A percentile compares a stretch with the other conserved stretches of the same genome.
These are phyloP conservation scores for Pristionchus fissidentatus DNA, from an alignment of 2,888 invertebrate species.

Conservation along the genomic window DNA sequence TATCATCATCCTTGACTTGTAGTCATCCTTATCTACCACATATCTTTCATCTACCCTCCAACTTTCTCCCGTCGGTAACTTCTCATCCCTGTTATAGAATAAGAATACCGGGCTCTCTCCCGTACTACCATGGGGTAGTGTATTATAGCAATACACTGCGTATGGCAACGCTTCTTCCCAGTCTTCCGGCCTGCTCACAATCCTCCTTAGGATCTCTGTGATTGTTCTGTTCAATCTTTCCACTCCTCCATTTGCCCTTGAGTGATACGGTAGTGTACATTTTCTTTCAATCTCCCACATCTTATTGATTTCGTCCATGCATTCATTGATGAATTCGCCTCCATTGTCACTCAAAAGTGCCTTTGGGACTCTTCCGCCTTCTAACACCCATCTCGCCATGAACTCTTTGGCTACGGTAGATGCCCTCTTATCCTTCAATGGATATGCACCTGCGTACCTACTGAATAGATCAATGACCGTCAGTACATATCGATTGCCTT, in stretches of 20 bases:
- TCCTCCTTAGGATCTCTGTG: constrained; percentile 26
- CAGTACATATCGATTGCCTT: too few relatives aligned
- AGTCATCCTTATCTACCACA: neutral
- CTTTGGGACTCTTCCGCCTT: neutral
- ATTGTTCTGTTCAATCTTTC: constrained; percentile 47
- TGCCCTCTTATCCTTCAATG: too few relatives aligned
- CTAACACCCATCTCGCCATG: too few relatives aligned
- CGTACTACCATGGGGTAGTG: neutral
- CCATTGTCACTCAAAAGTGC: neutral
- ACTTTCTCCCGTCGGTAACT: neutral
- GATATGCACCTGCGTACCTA: too few relatives aligned
- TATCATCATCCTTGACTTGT: neutral
- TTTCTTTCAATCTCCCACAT: neutral
- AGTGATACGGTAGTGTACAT: constrained; percentile 39
- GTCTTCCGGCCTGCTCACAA: neutral
- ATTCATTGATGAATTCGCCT: neutral
- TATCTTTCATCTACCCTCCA: neutral
- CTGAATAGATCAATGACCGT: too few relatives aligned
- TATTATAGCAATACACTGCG: neutral
- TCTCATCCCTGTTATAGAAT: neutral
- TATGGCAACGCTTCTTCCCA: neutral
- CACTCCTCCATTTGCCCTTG: constrained; percentile 47
- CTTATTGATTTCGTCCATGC: neutral
- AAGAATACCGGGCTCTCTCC: neutral
- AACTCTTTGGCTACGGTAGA: too few relatives aligned